Base-by-base conservation (phyloP, 2,888 invertebrate genomes). In the Habrosyne pyritoides region DNA sequence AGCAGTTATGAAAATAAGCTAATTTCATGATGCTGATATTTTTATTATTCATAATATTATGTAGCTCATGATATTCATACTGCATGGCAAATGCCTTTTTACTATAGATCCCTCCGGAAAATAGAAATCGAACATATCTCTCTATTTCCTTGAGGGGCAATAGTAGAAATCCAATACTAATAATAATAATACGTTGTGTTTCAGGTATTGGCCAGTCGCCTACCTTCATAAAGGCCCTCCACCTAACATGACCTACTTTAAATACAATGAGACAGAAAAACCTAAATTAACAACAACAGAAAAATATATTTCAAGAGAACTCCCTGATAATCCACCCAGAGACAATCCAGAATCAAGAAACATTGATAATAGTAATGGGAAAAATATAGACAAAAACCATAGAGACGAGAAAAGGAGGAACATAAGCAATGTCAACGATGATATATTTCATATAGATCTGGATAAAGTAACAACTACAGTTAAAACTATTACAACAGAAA, bases 181-280 rank as follows among this genome's bases (percentile, higher is more conserved):
- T 28, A 28, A 54, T 58, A 18, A 12, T n/a, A n/a, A n/a, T n/a
- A 30, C 22, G 47, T 28, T 48, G 26, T 47, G 53, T 71, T 83
- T 53, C 67, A 93, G 94, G 69, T 93, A 94, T 66, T 97, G 97
- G 96, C 97, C 97, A 0, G 95, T 97, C 18, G 95, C 96, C 0
- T 97, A 97, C 78, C 91, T 97, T 0, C 97, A 97, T 75, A 95
- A 95, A 79, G 95, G 95, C 59, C 94, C 95, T 33, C 97, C 97
- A 3, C 97, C 97, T 0, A 96, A 96, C 76, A 93, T 94, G 65
- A 95, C 95, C 0, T 93, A 91, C 66, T 92, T 91, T 65, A 80
- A 83, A 53, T 91, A 86, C 68, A 90, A 91, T 61, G 91, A 91
- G 74, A 82, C 83, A 0, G 50, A 28, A 5, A 63, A 63, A 46